phyloP scores from a whole-genome alignment of 2,888 invertebrate genomes.

The Hyles lineata region DNA sequence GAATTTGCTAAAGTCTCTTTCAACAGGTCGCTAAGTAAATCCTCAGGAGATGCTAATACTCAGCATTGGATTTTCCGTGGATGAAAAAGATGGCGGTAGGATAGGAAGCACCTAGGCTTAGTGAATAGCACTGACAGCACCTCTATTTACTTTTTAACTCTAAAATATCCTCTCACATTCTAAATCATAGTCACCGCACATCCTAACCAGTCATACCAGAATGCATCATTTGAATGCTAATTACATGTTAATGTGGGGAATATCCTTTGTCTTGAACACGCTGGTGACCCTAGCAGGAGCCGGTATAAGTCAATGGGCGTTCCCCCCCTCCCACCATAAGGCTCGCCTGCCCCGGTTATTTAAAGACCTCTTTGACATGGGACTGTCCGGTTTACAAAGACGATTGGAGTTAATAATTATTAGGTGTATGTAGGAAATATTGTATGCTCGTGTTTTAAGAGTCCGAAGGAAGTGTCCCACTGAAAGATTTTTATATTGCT shows the following conservation, averaged over 20 bases:
- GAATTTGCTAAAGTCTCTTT: too few relatives aligned
- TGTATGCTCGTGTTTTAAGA: too few relatives aligned
- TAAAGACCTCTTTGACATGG: conserved; percentile 61
- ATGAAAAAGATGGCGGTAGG: too few relatives aligned
- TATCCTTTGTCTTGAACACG: conserved; percentile 2
- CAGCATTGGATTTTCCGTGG: too few relatives aligned
- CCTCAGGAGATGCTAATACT: too few relatives aligned
- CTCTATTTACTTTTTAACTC: too few relatives aligned
- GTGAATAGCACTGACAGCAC: too few relatives aligned
- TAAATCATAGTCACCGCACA: neutral
- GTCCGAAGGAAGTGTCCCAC: too few relatives aligned
- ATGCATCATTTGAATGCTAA: conserved; percentile 11
- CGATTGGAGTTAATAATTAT: neutral
- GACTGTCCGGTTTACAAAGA: conserved; percentile 49
- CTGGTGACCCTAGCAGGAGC: conserved; percentile 61
- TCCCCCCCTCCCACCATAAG: conserved; percentile 67
- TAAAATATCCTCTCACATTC: neutral
- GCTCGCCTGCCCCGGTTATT: conserved; percentile 64
- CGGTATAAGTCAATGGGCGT: conserved; percentile 76
- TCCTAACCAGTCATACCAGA: conserved; percentile 4
- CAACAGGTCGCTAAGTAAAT: too few relatives aligned
- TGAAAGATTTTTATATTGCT: too few relatives aligned
- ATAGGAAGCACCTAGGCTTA: too few relatives aligned
- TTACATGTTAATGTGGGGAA: conserved; percentile 27
- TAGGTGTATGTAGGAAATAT: neutral